phyloP scores from a whole-genome alignment of 2,797 vertebrate species.

The Paedocypris micromegethes region DNA sequence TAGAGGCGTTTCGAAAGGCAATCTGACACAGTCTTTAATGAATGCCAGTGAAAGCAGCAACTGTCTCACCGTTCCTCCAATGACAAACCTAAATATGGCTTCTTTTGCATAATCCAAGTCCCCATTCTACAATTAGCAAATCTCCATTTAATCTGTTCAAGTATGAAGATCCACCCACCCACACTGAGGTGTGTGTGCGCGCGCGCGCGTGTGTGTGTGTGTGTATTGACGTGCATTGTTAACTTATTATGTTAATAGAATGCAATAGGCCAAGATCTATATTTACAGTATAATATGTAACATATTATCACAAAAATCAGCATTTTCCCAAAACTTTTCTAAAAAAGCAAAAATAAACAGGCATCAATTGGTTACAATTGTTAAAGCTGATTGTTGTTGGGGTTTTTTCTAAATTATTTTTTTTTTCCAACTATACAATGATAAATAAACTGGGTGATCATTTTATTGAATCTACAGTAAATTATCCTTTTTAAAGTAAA shows the following conservation, averaged over 20 bases:
- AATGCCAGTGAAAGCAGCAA: constrained; percentile 20
- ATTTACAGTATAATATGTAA: constrained; percentile 38
- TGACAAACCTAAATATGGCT: constrained; percentile 26
- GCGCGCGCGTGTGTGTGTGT: constrained; percentile 10
- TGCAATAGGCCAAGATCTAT: constrained; percentile 46
- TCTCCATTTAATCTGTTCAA: constrained; percentile 33
- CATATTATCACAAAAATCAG: too few species aligned
- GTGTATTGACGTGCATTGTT: constrained; percentile 46
- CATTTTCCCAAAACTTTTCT: too few species aligned
- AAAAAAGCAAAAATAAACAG: too few species aligned
- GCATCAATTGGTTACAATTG: too few species aligned
- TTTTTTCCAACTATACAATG: too few species aligned
- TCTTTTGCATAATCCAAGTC: constrained; percentile 30
- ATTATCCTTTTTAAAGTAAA: too few species aligned
- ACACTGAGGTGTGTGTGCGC: too few species aligned
- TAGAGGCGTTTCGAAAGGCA: constrained; percentile 31
- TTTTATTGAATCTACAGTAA: too few species aligned
- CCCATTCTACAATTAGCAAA: constrained; percentile 25
- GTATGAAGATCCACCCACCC: constrained; percentile 4
- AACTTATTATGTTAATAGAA: constrained; percentile 52
- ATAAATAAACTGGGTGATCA: too few species aligned
- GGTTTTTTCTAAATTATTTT: too few species aligned
- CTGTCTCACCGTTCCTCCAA: constrained; percentile 20
- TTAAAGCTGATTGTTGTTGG: too few species aligned
- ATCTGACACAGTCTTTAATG: constrained; percentile 44